These are phyloP conservation scores for Hapalemur alaotrensis DNA, from an alignment of 2,797 vertebrate species.

Conservation along the genomic window DNA sequence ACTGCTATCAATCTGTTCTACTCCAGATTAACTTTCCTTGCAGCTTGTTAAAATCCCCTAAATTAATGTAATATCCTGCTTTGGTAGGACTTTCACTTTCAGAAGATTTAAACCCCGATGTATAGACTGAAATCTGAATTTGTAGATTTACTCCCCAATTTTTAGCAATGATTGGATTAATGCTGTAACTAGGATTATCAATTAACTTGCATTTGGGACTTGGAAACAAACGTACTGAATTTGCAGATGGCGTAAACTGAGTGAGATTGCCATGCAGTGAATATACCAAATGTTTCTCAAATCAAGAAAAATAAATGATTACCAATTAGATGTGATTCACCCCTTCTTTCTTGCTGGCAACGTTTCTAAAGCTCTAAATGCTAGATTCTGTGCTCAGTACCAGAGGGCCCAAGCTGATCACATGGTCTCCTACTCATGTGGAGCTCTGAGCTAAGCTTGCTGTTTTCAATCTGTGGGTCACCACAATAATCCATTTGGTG, in stretches of 20 bases:
- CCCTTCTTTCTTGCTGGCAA: neutral
- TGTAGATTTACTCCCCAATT: neutral
- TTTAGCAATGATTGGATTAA: neutral
- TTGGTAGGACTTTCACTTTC: neutral
- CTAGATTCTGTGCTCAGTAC: neutral
- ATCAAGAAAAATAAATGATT: neutral
- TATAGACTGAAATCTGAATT: neutral
- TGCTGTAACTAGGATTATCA: neutral
- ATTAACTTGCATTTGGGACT: conserved; percentile 36
- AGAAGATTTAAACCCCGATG: neutral
- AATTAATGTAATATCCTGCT: neutral
- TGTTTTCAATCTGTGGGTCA: neutral
- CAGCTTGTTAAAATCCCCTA: neutral
- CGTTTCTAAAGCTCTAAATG: neutral
- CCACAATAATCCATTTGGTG: neutral
- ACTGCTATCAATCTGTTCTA: neutral
- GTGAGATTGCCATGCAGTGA: neutral
- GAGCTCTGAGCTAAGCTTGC: neutral
- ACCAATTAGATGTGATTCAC: neutral
- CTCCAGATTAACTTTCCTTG: neutral
- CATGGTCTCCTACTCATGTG: neutral
- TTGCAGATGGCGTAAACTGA: neutral
- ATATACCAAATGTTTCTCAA: conserved; percentile 3
- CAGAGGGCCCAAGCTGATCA: neutral
- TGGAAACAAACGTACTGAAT: conserved; percentile 9